Conservation (phyloP, 2,888 invertebrate genomes). For the Spisula subtruncata region DNA sequence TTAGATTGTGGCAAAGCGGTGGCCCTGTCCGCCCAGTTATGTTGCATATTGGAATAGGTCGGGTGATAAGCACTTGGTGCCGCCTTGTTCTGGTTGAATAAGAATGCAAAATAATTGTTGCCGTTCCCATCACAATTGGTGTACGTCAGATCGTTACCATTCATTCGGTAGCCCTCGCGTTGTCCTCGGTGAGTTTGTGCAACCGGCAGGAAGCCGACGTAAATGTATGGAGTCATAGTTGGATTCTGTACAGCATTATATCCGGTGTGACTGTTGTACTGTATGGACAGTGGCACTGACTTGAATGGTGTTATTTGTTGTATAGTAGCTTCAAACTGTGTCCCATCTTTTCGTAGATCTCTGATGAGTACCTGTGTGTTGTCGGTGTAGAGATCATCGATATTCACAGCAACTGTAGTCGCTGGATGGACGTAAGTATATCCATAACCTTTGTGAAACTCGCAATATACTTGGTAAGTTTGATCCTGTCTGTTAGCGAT, state of each 20-base stretch:
- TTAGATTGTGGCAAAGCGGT: conserved; percentile 6
- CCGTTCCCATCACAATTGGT: conserved; percentile 63
- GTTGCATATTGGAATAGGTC: conserved; percentile 34
- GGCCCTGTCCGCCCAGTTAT: conserved; percentile 52
- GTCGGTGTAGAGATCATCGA: conserved; percentile 49
- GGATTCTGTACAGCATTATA: conserved; percentile 45
- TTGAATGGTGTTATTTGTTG: conserved; percentile 50
- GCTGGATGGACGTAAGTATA: conserved; percentile 51
- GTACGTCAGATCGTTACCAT: conserved; percentile 54
- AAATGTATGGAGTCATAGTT: conserved; percentile 51
- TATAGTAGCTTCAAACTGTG: conserved; percentile 50
- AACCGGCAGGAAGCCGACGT: conserved; percentile 53
- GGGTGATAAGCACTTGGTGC: conserved; percentile 47
- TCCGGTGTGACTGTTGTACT: conserved; percentile 46
- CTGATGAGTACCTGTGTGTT: conserved; percentile 44
- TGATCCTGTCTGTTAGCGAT: conserved; percentile 52
- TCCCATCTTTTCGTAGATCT: conserved; percentile 49
- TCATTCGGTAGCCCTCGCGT: conserved; percentile 49
- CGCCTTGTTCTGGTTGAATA: conserved; percentile 42
- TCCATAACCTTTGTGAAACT: conserved; percentile 48
- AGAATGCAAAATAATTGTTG: conserved; percentile 57
- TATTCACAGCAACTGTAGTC: conserved; percentile 43
- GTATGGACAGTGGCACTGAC: conserved; percentile 45
- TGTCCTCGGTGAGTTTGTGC: conserved; percentile 28
- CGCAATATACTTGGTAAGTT: conserved; percentile 56